phyloP scores from a whole-genome alignment of 2,797 vertebrate genomes.

The Chaunax sp. region DNA sequence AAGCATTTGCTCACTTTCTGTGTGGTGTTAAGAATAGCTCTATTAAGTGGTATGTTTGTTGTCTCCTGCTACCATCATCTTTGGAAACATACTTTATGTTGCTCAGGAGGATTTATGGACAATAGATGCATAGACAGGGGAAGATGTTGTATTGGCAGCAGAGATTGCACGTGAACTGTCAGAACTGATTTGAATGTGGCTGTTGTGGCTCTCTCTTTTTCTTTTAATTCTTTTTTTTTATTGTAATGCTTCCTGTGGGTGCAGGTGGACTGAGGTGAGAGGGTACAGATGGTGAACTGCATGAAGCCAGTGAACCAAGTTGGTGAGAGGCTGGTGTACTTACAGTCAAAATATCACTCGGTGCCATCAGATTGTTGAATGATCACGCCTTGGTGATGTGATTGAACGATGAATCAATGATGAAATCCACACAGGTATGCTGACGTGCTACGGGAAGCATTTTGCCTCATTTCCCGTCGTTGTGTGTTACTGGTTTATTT shows the following conservation, averaged over 20 bases:
- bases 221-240: background rate
- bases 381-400: background rate
- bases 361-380: background rate
- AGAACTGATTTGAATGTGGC: background rate
- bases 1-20: too few species aligned
- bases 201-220: too few species aligned
- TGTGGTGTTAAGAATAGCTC: background rate
- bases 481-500: too few species aligned
- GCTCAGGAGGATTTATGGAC: too few species aligned
- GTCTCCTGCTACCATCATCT: background rate
- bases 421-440: background rate
- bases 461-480: too few species aligned
- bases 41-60: conserved; percentile 12
- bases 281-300: background rate
- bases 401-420: background rate
- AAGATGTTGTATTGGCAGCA: conserved; percentile 4
- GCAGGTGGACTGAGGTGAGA: conserved; percentile 4
- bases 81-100: background rate
- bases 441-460: too few species aligned
- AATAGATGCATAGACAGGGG: background rate
- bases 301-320: background rate
- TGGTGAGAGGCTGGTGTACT: background rate
- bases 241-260: background rate
- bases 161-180: background rate
- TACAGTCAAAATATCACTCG: background rate